Evolutionary conservation across 2,888 invertebrate genomes (phyloP), one percentile per base, ranked within the genome.

Genomic region (Criorhina ranunculi): DNA sequence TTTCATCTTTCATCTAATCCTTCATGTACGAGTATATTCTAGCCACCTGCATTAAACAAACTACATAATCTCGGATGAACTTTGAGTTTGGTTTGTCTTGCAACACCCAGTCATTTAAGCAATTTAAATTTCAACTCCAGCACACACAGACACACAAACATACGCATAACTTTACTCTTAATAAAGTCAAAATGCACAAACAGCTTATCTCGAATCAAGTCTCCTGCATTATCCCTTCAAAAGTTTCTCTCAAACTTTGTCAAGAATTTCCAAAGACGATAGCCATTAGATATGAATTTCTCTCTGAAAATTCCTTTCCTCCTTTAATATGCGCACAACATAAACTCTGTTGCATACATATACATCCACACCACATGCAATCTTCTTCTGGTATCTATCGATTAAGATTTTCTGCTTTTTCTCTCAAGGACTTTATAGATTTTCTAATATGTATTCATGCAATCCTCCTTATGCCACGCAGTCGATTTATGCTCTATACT

Each of bases 111-210:
- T 73, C 78, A 62, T 44, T 78, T 78, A 72, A 70, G 62, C 70
- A 78, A 77, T 60, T 77, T 62, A 24, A 69, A 69, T 62, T 70
- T 67, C 37, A 5, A 40, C 42, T 7, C 46, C 11, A 19, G 9
- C 53, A 12, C 24, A 12, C 0, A n/a, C 46, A 51, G 6, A 44
- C 8, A 24, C n/a, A 19, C 40, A 31, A 12, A 29, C 11, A 1
- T 9, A 15, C 44, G 6, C 37, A 42, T 49, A 53, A 37, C 31
- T 57, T 40, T 37, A 49, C 35, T 6, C 35, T 46, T 66, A 70
- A 82, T 82, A 44, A 70, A 72, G 82, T 15, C 51, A 31, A 64
- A 81, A 64, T 70, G 59, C 77, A 82, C 64, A 82, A 70, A 70
- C 64, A 59, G 81, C 59, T 77, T 69, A 76, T 62, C 76, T 53